Evolutionary conservation across 2,113 vertebrate species (phyloP).

Genomic region (Gobius niger): DNA sequence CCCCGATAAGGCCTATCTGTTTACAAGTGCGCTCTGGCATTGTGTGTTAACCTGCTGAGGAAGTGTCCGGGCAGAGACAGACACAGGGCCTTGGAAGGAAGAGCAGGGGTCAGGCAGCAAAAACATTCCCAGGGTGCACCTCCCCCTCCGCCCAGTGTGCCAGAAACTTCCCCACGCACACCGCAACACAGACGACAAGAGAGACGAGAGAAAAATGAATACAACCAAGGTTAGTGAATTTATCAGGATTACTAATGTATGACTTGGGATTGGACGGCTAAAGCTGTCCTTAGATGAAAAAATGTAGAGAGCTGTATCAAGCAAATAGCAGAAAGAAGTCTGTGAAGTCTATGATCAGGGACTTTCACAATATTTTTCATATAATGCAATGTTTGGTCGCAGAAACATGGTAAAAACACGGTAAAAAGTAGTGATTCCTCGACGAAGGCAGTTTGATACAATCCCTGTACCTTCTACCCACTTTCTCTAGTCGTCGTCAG

Average conservation of each 20-base stretch:
- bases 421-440: too few relatives aligned
- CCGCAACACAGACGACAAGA: conserved; percentile 20
- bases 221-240: conserved; percentile 17
- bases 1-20: conserved; percentile 68
- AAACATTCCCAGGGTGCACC: conserved; percentile 79
- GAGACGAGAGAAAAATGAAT: conserved; percentile 15
- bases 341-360: too few relatives aligned
- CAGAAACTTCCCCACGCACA: conserved; percentile 62
- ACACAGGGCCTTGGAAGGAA: conserved; percentile 73
- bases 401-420: too few relatives aligned
- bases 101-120: conserved; percentile 78
- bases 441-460: too few relatives aligned
- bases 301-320: too few relatives aligned
- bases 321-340: too few relatives aligned
- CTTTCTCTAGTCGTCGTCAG: too few relatives aligned
- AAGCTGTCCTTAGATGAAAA: too few relatives aligned
- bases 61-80: conserved; percentile 62
- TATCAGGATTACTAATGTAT: neutral
- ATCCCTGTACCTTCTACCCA: too few relatives aligned
- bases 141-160: conserved; percentile 60
- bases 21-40: conserved; percentile 43
- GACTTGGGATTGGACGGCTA: too few relatives aligned
- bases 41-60: conserved; percentile 51
- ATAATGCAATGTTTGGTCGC: too few relatives aligned
- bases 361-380: too few relatives aligned